Conservation (phyloP, 2,797 vertebrate species). For the Pogonophryne albipinna region DNA sequence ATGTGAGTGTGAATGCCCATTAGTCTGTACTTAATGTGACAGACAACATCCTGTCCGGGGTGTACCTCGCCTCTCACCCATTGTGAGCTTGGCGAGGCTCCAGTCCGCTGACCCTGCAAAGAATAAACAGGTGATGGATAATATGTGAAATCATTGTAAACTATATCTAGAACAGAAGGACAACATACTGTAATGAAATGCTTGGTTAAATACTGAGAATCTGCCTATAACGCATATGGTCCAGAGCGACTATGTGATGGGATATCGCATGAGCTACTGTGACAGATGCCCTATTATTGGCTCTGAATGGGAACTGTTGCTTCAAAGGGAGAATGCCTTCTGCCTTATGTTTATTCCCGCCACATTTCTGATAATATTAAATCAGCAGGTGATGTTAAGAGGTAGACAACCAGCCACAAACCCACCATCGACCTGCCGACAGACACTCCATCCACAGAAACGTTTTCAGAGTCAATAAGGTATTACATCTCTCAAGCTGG, state of each 20-base stretch:
- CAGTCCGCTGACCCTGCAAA: background rate
- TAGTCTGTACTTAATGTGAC: conserved; percentile 24
- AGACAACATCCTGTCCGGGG: background rate
- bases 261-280: conserved; percentile 45
- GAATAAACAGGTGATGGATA: conserved; percentile 6
- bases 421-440: background rate
- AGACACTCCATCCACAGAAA: conserved; percentile 16
- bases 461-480: conserved; percentile 29
- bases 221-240: conserved; percentile 48
- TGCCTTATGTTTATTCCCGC: conserved; percentile 44
- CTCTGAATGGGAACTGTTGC: conserved; percentile 51
- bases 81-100: background rate
- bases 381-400: conserved; percentile 53
- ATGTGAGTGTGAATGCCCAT: background rate
- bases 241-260: conserved; percentile 34
- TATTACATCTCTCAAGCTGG: conserved; percentile 30
- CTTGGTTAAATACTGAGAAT: conserved; percentile 42
- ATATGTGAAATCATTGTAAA: background rate
- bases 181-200: conserved; percentile 47
- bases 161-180: conserved; percentile 6
- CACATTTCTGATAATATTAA: conserved; percentile 42
- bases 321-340: conserved; percentile 49
- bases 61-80: background rate
- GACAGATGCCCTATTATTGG: conserved; percentile 61
- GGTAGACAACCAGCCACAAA: conserved; percentile 29